Conservation (phyloP, 2,888 invertebrate genomes). For the Microchrysa polita region DNA sequence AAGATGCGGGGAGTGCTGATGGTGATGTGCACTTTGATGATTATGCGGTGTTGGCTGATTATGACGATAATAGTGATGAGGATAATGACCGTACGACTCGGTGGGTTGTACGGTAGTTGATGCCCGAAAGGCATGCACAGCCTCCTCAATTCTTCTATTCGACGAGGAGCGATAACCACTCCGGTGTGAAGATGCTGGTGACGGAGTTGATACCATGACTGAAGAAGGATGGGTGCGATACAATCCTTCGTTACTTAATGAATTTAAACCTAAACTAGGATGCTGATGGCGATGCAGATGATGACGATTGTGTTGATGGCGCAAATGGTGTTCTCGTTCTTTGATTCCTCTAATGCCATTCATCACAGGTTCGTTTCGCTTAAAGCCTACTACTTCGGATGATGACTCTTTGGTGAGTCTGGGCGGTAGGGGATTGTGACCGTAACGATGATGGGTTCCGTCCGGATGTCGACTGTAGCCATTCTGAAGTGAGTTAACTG, state of each 20-base stretch:
- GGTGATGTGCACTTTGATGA: background rate
- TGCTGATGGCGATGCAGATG: conserved; percentile 2
- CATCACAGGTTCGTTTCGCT: background rate
- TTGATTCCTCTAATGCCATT: conserved; percentile 9
- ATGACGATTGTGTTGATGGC: conserved; percentile 24
- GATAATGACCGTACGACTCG: conserved; percentile 3
- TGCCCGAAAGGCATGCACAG: conserved; percentile 39
- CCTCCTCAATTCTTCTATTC: conserved; percentile 38
- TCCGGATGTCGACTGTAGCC: conserved; percentile 11
- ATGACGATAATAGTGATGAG: background rate
- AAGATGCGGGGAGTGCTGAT: background rate
- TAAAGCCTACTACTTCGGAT: background rate
- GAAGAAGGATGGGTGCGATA: conserved; percentile 5
- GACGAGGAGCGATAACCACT: background rate
- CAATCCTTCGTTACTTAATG: conserved; percentile 12
- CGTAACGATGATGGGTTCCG: conserved; percentile 2
- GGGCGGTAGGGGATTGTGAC: conserved; percentile 13
- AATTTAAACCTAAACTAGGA: conserved; percentile 7
- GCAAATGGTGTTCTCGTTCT: conserved; percentile 8
- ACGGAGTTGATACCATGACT: background rate
- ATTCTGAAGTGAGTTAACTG: conserved; percentile 37
- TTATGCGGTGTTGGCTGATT: conserved; percentile 18
- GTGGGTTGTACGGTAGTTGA: conserved; percentile 14
- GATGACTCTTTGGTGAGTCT: background rate
- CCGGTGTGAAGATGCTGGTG: too few relatives aligned